Conservation (phyloP, 1,140 invertebrate species). For the Zophobas atratus region DNA sequence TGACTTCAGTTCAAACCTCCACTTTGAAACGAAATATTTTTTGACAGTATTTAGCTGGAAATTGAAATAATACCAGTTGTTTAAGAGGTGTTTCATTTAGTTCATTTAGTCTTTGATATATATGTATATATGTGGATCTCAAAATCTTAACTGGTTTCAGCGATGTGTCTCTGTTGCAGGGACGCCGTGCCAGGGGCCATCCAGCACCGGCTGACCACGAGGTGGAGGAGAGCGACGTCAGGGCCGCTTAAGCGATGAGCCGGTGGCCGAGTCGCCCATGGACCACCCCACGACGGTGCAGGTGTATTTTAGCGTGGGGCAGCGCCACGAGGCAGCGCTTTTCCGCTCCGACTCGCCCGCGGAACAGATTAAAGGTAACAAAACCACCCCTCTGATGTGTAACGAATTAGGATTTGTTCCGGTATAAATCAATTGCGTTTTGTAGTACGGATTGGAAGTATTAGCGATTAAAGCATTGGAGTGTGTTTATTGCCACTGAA, state of each 20-base stretch:
- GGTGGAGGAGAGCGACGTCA: constrained; percentile 28
- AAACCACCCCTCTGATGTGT: background rate
- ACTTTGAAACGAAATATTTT: no score
- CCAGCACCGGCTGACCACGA: background rate
- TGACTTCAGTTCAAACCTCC: no score
- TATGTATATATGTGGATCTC: no score
- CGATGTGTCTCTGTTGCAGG: constrained; percentile 18
- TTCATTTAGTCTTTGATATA: no score
- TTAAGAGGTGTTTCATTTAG: no score
- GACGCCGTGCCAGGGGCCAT: constrained; percentile 7
- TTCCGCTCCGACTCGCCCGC: constrained; percentile 69
- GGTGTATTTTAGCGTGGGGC: constrained; percentile 71
- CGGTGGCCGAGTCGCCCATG: constrained; percentile 60
- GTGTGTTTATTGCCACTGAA: no score
- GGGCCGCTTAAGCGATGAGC: constrained; percentile 63
- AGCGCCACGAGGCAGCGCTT: constrained; percentile 70
- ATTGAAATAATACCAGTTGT: no score
- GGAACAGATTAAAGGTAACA: constrained; percentile 66
- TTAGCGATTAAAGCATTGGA: no score
- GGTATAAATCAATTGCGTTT: no score
- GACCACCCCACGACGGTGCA: constrained; percentile 65
- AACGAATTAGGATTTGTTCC: no score
- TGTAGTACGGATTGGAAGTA: no score
- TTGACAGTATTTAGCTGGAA: no score
- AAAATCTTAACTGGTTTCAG: background rate